A percentile compares a stretch with the other conserved stretches of the same genome.
Evolutionary conservation across 2,113 vertebrate species (phyloP).

Genomic region (Semicossyphus pulcher): DNA sequence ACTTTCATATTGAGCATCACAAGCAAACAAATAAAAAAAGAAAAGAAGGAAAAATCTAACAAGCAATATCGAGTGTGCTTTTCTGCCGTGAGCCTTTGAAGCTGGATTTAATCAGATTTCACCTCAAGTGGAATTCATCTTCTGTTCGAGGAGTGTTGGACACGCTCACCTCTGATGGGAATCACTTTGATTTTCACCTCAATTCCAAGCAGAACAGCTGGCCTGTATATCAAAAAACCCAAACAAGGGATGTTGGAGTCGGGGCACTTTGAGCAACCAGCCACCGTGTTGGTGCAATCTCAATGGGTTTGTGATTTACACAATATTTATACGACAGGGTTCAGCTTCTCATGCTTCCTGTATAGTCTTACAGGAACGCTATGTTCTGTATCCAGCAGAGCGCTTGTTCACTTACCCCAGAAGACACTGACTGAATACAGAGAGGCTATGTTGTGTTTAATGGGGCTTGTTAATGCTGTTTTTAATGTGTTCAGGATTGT

Average conservation of each 20-base stretch:
- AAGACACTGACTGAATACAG: neutral
- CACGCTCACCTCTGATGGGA: slow-evolving; percentile 28
- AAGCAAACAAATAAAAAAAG: neutral
- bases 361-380: slow-evolving; percentile 5
- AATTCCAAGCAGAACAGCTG: slow-evolving; percentile 20
- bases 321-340: slow-evolving; percentile 24
- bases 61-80: neutral
- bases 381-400: neutral
- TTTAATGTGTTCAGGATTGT: no score
- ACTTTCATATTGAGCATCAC: neutral
- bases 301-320: slow-evolving; percentile 51
- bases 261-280: neutral
- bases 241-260: slow-evolving; percentile 33
- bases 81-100: slow-evolving; percentile 4
- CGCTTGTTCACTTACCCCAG: slow-evolving; percentile 6
- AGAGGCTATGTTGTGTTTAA: neutral
- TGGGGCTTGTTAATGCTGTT: neutral
- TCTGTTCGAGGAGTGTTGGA: slow-evolving; percentile 8
- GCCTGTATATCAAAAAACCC: slow-evolving; percentile 43
- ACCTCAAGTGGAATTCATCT: slow-evolving; percentile 30
- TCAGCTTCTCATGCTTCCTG: slow-evolving; percentile 20
- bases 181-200: slow-evolving; percentile 16
- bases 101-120: slow-evolving; percentile 22
- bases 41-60: neutral
- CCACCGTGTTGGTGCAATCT: slow-evolving; percentile 22